Base-by-base conservation (phyloP, 2,888 invertebrate species). In the Ormyrus pomaceus region DNA sequence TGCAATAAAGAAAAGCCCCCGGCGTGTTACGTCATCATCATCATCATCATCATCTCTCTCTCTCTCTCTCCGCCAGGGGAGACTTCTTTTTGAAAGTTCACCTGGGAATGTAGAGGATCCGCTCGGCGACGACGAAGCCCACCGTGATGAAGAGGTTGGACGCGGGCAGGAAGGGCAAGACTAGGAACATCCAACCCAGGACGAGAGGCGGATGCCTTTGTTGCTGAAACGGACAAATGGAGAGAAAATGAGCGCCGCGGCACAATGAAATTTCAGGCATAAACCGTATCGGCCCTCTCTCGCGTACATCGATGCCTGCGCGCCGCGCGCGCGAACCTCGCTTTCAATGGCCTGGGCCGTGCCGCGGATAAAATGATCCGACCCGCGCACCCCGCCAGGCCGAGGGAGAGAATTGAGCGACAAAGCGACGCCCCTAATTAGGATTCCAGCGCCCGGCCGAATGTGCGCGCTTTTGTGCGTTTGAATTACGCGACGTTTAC, bases 51-150 rank as follows among this genome's bases (percentile, higher is more conserved):
- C 19, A 0, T 19, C 19, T 19, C 19, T 19, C 19, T 19, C 19
- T 19, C 19, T 19, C 19, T 19, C 34, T 34, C 34, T 1, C 34
- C 34, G 34, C 34, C 34, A 2, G 34, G 34, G 34, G 34, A 34
- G 34, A 34, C 2, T 3, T 34, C 34, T 34, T 34, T 45, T 64
- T 46, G 5, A 13, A 46, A 5, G 45, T 85, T 91, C 92, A 95
- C 95, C 94, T 96, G 71, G 97, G 97, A 87, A 97, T 96, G 91
- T 97, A 97, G 11, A 97, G 93, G 53, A 97, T 95, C 84, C 97
- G 92, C 90, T 98, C 97, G 0, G 97, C 97, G 0, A 97, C 94
- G 7, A 96, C 96, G 87, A 96, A 96, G 51, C 96, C 96, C 5
- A 96, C 96, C 0, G 95, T 95, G 84, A 96, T 94, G 79, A 96